A percentile compares a stretch with the other conserved stretches of the same genome.
These are phyloP conservation scores for Heteractis magnifica DNA, from an alignment of 92 coral and sea anemone genomes.

Conservation along the genomic window DNA sequence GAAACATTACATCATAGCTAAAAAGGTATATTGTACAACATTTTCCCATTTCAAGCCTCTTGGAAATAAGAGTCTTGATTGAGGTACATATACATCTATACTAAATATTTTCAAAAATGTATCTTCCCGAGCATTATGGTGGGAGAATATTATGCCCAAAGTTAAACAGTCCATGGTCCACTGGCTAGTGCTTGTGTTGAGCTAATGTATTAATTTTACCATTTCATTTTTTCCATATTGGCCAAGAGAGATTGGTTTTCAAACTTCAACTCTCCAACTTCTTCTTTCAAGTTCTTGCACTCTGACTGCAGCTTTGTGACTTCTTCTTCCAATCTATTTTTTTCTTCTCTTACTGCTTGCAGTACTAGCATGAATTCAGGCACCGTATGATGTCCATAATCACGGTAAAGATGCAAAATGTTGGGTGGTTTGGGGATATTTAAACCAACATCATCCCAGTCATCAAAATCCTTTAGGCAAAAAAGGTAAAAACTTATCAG, in stretches of 20 bases:
- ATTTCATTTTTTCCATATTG: conserved; percentile 59
- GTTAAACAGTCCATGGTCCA: too few species aligned
- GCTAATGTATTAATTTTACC: conserved; percentile 36
- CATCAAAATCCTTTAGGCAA: conserved; percentile 84
- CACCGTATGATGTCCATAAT: conserved; percentile 90
- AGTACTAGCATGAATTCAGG: conserved; percentile 84
- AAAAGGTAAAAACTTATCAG: neutral
- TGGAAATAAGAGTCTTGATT: too few species aligned
- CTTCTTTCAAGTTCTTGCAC: conserved; percentile 70
- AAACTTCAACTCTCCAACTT: conserved; percentile 71
- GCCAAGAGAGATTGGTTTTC: conserved; percentile 78
- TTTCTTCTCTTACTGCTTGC: conserved; percentile 81
- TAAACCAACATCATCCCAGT: conserved; percentile 99
- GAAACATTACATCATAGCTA: too few species aligned
- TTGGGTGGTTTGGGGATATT: conserved; percentile 94
- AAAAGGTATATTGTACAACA: too few species aligned
- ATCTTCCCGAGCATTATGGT: too few species aligned
- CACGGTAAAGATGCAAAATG: conserved; percentile 88
- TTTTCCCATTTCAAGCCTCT: too few species aligned
- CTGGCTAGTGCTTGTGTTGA: neutral
- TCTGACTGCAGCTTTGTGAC: conserved; percentile 45
- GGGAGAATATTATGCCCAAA: too few species aligned
- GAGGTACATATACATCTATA: too few species aligned
- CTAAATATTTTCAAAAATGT: too few species aligned
- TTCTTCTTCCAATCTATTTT: conserved; percentile 69